Conservation (phyloP, 2,113 vertebrate species). For the Aegithalos caudatus region DNA sequence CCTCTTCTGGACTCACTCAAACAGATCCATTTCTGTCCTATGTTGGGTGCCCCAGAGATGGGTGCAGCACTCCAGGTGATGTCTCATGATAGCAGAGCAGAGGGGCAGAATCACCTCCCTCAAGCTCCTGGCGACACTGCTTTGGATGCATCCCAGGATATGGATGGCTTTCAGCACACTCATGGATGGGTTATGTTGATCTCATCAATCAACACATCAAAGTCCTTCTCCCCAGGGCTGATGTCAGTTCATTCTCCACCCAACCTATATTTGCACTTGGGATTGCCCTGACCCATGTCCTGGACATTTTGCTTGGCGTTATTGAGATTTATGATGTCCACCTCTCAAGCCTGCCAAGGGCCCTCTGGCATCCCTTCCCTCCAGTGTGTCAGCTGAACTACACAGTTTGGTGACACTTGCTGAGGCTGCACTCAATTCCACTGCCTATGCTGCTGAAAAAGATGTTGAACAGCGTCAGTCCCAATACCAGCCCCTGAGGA, state of each 20-base stretch:
- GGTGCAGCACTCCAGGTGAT: background rate
- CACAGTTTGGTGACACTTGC: background rate
- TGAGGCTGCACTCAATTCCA: background rate
- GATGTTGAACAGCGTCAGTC: background rate
- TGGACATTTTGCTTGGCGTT: background rate
- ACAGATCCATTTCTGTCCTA: background rate
- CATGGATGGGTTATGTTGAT: background rate
- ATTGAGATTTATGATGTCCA: background rate
- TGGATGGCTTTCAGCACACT: background rate
- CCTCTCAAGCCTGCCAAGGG: background rate
- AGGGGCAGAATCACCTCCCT: background rate
- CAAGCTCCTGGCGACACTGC: accelerated
- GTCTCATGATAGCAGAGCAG: background rate
- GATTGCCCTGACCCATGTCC: background rate
- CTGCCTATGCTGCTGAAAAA: accelerated
- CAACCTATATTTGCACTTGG: background rate
- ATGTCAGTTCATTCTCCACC: background rate
- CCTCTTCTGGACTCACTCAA: background rate
- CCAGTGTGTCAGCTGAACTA: background rate
- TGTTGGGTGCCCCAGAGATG: background rate
- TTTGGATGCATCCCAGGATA: background rate
- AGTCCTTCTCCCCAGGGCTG: background rate
- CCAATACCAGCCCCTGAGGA: background rate
- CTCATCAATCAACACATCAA: background rate
- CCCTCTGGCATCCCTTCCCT: background rate